Percentiles rank a stretch among this genome's conserved stretches.
Conservation (phyloP, 2,888 invertebrate species). For the Venusia cambrica region DNA sequence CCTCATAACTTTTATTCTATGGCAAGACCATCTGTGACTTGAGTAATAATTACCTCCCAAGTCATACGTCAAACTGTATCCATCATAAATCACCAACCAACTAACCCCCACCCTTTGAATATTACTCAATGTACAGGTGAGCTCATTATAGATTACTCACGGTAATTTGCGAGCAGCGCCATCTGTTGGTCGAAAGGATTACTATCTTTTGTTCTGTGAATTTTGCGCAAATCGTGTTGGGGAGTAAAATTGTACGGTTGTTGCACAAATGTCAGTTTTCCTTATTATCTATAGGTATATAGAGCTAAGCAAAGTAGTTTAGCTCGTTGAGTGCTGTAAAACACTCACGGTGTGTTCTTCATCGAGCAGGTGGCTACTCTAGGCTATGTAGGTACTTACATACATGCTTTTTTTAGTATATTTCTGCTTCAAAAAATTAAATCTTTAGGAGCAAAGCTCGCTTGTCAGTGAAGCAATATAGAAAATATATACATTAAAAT, state of each 20-base stretch:
- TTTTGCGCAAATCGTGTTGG: slow-evolving; percentile 17
- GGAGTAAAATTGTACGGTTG: slow-evolving; percentile 2
- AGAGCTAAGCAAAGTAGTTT: too few species aligned
- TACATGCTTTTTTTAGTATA: too few species aligned
- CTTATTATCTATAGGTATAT: too few species aligned
- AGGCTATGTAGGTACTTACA: too few species aligned
- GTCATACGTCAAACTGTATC: slow-evolving; percentile 29
- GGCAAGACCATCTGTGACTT: slow-evolving; percentile 18
- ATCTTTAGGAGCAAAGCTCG: too few species aligned
- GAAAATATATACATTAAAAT: too few species aligned
- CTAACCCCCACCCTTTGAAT: slow-evolving; percentile 26
- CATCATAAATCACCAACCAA: slow-evolving; percentile 27
- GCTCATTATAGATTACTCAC: slow-evolving; percentile 70
- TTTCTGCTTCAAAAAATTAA: too few species aligned
- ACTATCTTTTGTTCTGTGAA: slow-evolving; percentile 49
- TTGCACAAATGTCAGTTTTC: too few species aligned
- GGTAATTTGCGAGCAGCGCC: slow-evolving; percentile 51
- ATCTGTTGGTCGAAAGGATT: slow-evolving; percentile 52
- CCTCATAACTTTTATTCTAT: slow-evolving; percentile 9
- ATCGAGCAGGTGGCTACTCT: too few species aligned
- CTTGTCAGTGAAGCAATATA: too few species aligned
- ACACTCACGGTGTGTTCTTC: too few species aligned
- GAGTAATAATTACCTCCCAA: slow-evolving; percentile 25
- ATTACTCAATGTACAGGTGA: slow-evolving; percentile 65
- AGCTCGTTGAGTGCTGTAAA: too few species aligned